phyloP scores from a whole-genome alignment of 2,797 vertebrate species.

The Arctocebus calabarensis region DNA sequence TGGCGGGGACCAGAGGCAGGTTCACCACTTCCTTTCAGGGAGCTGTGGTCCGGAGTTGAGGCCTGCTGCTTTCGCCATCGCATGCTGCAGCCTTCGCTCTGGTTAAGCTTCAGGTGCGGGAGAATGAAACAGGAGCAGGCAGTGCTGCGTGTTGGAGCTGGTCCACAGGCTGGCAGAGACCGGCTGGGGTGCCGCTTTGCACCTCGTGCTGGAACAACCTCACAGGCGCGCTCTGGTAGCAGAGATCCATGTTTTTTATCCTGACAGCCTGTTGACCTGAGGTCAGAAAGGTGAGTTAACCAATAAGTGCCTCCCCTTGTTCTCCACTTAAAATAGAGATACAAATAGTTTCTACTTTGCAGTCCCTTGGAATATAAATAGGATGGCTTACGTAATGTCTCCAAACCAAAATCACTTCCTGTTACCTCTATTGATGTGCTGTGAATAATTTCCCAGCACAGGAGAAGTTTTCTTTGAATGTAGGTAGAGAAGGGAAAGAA shows the following conservation, averaged over 20 bases:
- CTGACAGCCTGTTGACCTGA: not conserved
- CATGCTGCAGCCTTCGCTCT: not conserved
- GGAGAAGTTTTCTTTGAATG: not conserved
- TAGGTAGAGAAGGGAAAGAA: not conserved
- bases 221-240: not conserved
- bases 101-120: not conserved
- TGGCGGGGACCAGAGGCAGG: not conserved
- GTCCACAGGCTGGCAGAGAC: not conserved
- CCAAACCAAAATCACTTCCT: not conserved
- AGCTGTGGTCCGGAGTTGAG: not conserved
- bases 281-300: not conserved
- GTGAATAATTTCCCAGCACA: not conserved
- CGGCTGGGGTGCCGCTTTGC: not conserved
- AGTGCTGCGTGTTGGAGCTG: not conserved
- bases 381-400: not conserved
- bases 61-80: not conserved
- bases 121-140: not conserved
- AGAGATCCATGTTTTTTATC: not conserved
- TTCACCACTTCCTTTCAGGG: not conserved
- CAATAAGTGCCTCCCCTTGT: not conserved
- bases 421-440: not conserved
- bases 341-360: not conserved
- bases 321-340: not conserved
- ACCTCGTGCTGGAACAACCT: not conserved
- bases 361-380: not conserved